These are phyloP conservation scores for Heliconius ethilla DNA, from an alignment of 2,888 invertebrate species.

Conservation along the genomic window DNA sequence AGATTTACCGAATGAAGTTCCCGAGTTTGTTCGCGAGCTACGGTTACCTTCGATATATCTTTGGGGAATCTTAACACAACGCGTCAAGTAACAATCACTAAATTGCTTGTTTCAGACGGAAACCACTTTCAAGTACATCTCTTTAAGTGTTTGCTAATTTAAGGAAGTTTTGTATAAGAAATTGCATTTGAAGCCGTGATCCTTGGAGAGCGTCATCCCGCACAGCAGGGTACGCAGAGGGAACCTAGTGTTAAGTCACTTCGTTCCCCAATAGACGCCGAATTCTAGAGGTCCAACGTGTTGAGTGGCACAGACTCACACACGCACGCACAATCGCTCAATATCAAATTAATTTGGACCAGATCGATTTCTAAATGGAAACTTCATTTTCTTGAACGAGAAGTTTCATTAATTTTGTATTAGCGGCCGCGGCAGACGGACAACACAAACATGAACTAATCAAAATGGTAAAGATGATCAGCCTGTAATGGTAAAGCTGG, in stretches of 20 bases:
- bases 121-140: constrained; percentile 32
- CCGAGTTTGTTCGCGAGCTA: not conserved
- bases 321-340: not conserved
- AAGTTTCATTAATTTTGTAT: constrained; percentile 69
- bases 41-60: too few relatives aligned
- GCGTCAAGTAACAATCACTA: too few relatives aligned
- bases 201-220: too few relatives aligned
- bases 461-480: constrained; percentile 55
- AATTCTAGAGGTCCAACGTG: too few relatives aligned
- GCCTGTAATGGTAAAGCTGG: constrained; percentile 32
- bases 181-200: too few relatives aligned
- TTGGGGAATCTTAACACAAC: too few relatives aligned
- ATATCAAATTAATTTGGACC: constrained; percentile 58
- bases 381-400: constrained; percentile 68
- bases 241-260: too few relatives aligned
- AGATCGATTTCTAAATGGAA: constrained; percentile 54
- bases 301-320: too few relatives aligned
- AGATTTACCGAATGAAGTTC: not conserved
- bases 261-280: too few relatives aligned
- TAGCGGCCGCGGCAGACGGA: constrained; percentile 51
- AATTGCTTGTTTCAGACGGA: constrained; percentile 51
- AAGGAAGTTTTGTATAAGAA: not conserved
- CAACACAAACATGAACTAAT: constrained; percentile 75
- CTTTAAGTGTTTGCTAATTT: not conserved
- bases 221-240: too few relatives aligned